phyloP scores from a whole-genome alignment of 1,140 invertebrate genomes.

The Caenorhabditis briggsae region DNA sequence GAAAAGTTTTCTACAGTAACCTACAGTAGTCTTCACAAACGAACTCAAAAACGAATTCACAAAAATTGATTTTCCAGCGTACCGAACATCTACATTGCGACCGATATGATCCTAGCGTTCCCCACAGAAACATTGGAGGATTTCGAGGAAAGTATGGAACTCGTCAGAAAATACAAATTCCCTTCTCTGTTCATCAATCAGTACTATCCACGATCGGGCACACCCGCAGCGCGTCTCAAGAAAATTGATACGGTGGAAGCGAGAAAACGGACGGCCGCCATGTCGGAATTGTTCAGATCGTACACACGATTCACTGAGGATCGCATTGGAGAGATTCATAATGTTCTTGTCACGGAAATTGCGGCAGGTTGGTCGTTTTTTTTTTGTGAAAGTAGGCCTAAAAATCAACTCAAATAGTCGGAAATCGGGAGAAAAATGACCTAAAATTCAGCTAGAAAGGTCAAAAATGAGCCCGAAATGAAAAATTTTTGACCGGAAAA shows the following conservation, averaged over 20 bases:
- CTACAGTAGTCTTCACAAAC: no score
- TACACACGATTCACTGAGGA: constrained; percentile 87
- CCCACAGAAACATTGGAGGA: constrained; percentile 93
- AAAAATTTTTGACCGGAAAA: no score
- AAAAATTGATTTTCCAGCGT: constrained; percentile 81
- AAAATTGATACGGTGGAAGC: constrained; percentile 84
- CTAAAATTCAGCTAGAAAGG: no score
- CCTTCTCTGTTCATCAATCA: constrained; percentile 96
- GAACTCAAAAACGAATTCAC: neutral
- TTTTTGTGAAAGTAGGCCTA: no score
- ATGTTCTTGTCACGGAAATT: constrained; percentile 91
- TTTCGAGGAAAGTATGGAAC: constrained; percentile 88
- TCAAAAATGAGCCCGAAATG: no score
- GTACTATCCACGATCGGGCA: constrained; percentile 94
- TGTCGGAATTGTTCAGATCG: constrained; percentile 91
- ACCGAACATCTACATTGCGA: constrained; percentile 91
- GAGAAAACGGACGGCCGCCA: constrained; percentile 84
- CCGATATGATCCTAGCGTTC: constrained; percentile 98
- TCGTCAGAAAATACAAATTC: constrained; percentile 91
- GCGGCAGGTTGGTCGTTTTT: constrained; percentile 81
- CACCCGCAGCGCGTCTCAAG: constrained; percentile 90
- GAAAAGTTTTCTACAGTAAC: no score
- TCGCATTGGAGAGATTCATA: constrained; percentile 85
- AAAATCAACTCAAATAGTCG: no score
- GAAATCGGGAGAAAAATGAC: no score